Evolutionary conservation across 2,113 vertebrate species (phyloP).

Genomic region (Sprattus sprattus): DNA sequence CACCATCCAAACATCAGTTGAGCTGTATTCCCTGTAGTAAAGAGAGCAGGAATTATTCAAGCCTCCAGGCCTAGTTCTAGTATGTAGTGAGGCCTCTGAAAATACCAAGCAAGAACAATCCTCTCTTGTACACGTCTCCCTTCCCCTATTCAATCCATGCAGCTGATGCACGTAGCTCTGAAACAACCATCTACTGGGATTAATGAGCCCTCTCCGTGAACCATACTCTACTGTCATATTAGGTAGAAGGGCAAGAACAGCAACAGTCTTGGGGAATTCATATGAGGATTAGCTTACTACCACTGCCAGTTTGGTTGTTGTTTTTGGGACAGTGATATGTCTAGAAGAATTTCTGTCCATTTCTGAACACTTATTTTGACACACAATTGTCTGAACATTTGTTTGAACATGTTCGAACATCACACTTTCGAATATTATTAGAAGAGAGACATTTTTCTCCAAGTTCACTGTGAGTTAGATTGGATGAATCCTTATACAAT

Average conservation of each 20-base stretch:
- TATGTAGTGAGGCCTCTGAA: not conserved
- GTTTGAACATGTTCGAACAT: too few species aligned
- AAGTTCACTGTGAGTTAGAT: not conserved
- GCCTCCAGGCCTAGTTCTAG: not conserved
- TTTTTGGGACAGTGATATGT: not conserved
- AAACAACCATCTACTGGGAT: not conserved
- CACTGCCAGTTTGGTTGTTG: not conserved
- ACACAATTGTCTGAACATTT: too few species aligned
- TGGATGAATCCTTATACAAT: not conserved
- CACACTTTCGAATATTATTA: not conserved
- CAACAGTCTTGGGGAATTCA: not conserved
- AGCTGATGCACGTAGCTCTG: not conserved
- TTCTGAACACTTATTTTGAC: not conserved
- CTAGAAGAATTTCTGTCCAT: not conserved
- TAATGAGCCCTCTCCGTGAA: not conserved
- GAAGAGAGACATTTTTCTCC: not conserved
- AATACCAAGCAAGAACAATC: not conserved
- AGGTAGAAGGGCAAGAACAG: not conserved
- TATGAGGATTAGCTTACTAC: not conserved
- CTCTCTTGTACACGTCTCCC: not conserved
- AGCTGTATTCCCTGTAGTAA: not conserved
- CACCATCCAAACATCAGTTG: conserved; percentile 12
- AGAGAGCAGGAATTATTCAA: not conserved
- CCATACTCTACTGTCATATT: not conserved
- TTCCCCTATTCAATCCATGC: not conserved